These are phyloP conservation scores for Mactra quadrangularis DNA, from an alignment of 1,140 invertebrate species.

Conservation along the genomic window DNA sequence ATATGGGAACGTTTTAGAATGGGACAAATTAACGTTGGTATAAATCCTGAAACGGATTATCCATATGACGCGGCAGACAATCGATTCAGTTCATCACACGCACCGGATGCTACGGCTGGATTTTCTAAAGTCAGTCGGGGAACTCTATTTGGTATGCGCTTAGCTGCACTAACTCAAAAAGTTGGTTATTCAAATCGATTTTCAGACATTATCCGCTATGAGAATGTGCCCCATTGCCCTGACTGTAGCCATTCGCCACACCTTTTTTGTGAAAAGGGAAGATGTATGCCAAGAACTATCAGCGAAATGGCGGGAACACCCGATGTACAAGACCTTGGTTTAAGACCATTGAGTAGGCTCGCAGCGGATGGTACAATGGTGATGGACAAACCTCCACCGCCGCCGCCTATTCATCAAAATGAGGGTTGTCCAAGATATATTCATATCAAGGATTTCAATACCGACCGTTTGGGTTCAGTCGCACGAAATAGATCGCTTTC, in stretches of 20 bases:
- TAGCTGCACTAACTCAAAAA: neutral
- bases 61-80: slow-evolving; percentile 13
- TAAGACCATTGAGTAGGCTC: neutral
- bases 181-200: slow-evolving; percentile 69
- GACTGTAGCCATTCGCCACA: slow-evolving; percentile 69
- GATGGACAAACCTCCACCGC: neutral
- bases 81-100: slow-evolving; percentile 43
- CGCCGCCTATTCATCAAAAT: neutral
- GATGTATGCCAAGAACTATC: slow-evolving; percentile 60
- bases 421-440: slow-evolving; percentile 2
- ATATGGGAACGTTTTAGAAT: slow-evolving; percentile 76
- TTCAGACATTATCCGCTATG: slow-evolving; percentile 66
- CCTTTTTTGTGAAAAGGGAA: slow-evolving; percentile 61
- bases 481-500: neutral
- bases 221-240: slow-evolving; percentile 69
- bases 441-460: slow-evolving; percentile 21
- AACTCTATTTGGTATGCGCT: slow-evolving; percentile 22
- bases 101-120: slow-evolving; percentile 59
- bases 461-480: neutral
- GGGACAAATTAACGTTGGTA: slow-evolving; percentile 61
- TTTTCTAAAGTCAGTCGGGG: slow-evolving; percentile 62
- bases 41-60: slow-evolving; percentile 64
- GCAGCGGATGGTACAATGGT: neutral
- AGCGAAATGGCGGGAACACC: slow-evolving; percentile 18
- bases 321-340: neutral